These are phyloP conservation scores for Oncorhynchus masou DNA, from an alignment of 2,113 vertebrate species.

Conservation along the genomic window DNA sequence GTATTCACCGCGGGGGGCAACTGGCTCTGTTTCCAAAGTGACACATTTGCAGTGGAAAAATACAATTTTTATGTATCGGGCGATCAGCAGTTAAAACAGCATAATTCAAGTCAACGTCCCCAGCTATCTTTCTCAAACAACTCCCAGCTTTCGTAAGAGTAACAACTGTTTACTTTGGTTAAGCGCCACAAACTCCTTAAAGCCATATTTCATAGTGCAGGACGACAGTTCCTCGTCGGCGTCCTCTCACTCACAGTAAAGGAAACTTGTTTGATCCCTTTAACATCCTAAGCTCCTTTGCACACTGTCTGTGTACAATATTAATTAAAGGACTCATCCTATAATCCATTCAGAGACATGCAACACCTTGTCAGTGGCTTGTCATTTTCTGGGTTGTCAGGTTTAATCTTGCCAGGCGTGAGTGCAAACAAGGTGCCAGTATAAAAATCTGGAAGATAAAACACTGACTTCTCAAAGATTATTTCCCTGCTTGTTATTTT, in stretches of 20 bases:
- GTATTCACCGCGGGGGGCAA: neutral
- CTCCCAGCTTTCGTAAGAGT: constrained; percentile 16
- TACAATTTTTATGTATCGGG: neutral
- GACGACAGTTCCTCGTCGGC: neutral
- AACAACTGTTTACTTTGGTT: constrained; percentile 10
- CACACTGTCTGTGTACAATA: neutral
- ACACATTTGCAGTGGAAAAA: neutral
- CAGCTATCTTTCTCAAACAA: constrained; percentile 13
- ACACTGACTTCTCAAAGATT: neutral
- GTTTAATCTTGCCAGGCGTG: neutral
- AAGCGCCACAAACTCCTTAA: constrained; percentile 22
- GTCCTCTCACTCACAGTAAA: constrained; percentile 12
- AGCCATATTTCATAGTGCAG: constrained; percentile 38
- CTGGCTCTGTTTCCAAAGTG: neutral
- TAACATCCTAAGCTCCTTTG: neutral
- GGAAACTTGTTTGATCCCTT: neutral
- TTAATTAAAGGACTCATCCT: constrained; percentile 26
- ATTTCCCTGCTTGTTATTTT: neutral
- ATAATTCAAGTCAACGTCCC: neutral
- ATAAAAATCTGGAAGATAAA: neutral
- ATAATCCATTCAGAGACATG: constrained; percentile 15
- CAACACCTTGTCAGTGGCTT: constrained; percentile 13
- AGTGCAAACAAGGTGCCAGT: neutral
- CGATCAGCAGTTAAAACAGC: neutral
- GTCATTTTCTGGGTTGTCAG: neutral